Base-by-base conservation (phyloP, 1,140 invertebrate species). In the Lanistes nyassanus region DNA sequence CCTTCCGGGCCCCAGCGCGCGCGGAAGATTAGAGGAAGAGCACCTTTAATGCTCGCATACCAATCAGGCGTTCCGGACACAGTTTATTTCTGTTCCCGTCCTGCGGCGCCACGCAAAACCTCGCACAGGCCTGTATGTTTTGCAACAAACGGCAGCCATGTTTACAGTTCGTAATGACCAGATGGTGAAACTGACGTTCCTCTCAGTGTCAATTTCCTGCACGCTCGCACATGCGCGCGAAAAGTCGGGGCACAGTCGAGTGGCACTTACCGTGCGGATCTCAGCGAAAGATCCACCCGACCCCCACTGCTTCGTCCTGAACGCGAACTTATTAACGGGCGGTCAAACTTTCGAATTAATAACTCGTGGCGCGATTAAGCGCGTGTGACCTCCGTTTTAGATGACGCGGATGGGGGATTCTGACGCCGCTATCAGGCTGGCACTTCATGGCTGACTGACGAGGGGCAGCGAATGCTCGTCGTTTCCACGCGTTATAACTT, bases 141-240 rank as follows among this genome's bases (percentile, higher is more conserved):
- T 56, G 68, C 68, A 71, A 71, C 53, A 53, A 53, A 36, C 68
- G 19, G 42, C 31, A 36, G 11, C 13, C 39, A 23, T 58, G 68
- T 71, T 71, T 71, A 71, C 68, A 47, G 51, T 53, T 42, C 37
- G 31, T 19, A 71, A 71, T 71, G 68, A 71, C 68, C 68, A 71
- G 68, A 71, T 53, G 51, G 23, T 58, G 47, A 71, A 29, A 58
- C 23, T 36, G n/a, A 19, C 51, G 23, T 71, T 56, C 68, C 53
- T 3, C 67, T 16, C 42, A 9, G 68, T 71, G 68, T 71, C 68
- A n/a, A 71, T 71, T 71, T 71, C 68, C 34, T 71, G 68, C 68
- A 34, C 47, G 68, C 56, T 51, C 53, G 21, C 21, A 5, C 67
- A 69, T 42, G 67, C n/a, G 34, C 29, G 65, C n/a, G 13, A 2